Base-by-base conservation (phyloP, 2,888 invertebrate genomes). In the Lathronympha strigana region DNA sequence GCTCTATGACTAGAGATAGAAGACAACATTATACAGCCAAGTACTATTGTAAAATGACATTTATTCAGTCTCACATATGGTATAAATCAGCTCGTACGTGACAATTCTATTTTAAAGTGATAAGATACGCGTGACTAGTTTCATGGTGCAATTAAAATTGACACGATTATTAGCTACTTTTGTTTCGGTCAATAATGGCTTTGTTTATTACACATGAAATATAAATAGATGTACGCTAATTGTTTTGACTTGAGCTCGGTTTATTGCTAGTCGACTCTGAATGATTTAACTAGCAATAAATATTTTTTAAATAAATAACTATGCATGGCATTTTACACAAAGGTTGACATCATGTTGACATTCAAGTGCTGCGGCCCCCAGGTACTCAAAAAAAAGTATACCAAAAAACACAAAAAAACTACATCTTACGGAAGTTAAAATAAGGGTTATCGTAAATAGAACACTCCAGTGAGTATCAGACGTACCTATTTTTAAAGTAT, bases 101-200 rank as follows among this genome's bases (percentile, higher is more conserved):
- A 5, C 19, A 21, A 19, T 51, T 33, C 19, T 11, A 4, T 5
- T 21, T 31, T 3, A 13, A 51, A 51, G 33, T 33, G 31, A 43
- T 9, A 13, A 13, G 11, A n/a, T 2, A 21, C n/a, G 19, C 54
- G 62, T 55, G 47, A 54, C 54, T 54, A 9, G 38, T 62, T 62
- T 47, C 47, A 62, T 17, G 45, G 53, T 23, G 25, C 8, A 54
- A 61, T 62, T 54, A 45, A 38, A 51, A n/a, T 61, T 61, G 36
- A 28, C 62, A 62, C 47, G 54, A 47, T 38, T 38, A 28, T 62
- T 62, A 62, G 15, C 43, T 31, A 21, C 31, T 57, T 47, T 62
- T 25, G 54, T 62, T 62, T 21, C 4, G 36, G 25, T 38, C 33
- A 6, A 33, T 53, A 55, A 45, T 31, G 43, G 13, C 40, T 8